These are phyloP conservation scores for Chrysomela aeneicollis DNA, from an alignment of 2,888 invertebrate species.

Conservation along the genomic window DNA sequence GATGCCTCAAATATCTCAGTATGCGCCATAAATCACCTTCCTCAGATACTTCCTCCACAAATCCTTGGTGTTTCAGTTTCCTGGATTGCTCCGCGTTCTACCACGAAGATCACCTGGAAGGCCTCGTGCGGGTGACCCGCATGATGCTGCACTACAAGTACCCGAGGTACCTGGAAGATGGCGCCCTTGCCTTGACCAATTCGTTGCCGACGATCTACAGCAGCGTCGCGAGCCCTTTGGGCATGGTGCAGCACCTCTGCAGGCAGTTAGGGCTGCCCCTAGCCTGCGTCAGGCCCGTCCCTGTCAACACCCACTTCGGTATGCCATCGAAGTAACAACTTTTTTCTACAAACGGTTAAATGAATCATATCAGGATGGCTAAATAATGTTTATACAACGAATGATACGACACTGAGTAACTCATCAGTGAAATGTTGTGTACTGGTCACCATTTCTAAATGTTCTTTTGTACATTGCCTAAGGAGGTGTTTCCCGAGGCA, in stretches of 20 bases:
- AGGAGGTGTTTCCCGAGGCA: too few species aligned
- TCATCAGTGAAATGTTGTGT: too few species aligned
- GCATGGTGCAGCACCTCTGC: constrained; percentile 82
- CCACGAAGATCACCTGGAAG: constrained; percentile 88
- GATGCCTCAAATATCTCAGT: too few species aligned
- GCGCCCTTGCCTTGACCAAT: constrained; percentile 79
- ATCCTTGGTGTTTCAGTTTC: constrained; percentile 67
- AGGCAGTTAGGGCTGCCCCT: constrained; percentile 85
- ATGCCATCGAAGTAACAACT: constrained; percentile 44
- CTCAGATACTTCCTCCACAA: too few species aligned
- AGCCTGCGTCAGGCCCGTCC: constrained; percentile 85
- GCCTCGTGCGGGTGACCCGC: constrained; percentile 81
- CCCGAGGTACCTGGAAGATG: constrained; percentile 82
- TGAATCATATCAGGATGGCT: too few species aligned
- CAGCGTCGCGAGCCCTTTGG: constrained; percentile 80
- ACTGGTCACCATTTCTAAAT: too few species aligned
- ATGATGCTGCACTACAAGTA: constrained; percentile 83
- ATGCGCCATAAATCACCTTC: too few species aligned
- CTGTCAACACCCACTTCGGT: constrained; percentile 77
- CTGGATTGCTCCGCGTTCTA: constrained; percentile 85
- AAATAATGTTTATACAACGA: too few species aligned
- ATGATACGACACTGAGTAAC: too few species aligned
- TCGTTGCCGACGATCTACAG: constrained; percentile 88
- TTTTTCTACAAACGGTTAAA: too few species aligned
- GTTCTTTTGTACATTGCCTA: too few species aligned